Percentiles rank a stretch among this genome's conserved stretches.
Conservation (phyloP, 2,888 invertebrate genomes). For the Dynastes maya region DNA sequence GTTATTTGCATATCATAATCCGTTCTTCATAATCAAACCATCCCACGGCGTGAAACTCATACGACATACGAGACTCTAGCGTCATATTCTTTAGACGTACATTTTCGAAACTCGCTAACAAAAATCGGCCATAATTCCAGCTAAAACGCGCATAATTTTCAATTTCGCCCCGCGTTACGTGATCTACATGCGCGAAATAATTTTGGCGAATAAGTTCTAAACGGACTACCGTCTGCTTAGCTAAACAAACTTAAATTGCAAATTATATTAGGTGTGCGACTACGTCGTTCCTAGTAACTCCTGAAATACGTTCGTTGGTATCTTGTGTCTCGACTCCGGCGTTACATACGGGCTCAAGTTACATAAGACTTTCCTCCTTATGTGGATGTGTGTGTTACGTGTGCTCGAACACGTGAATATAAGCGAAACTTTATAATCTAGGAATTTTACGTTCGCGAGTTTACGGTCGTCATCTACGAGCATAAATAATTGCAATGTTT, state of each 20-base stretch:
- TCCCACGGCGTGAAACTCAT: too few relatives aligned
- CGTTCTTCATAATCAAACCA: too few relatives aligned
- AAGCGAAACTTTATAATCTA: slow-evolving; percentile 8
- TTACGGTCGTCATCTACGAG: background rate
- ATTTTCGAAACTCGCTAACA: background rate
- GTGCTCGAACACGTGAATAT: too few relatives aligned
- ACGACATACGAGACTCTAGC: too few relatives aligned
- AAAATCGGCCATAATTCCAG: background rate
- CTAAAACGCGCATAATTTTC: slow-evolving; percentile 22
- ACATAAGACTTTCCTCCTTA: background rate
- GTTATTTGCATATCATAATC: too few relatives aligned
- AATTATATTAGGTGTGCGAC: slow-evolving; percentile 12
- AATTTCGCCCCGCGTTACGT: background rate
- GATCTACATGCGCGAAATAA: slow-evolving; percentile 2
- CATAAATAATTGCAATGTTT: background rate
- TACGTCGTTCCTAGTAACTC: slow-evolving; percentile 5
- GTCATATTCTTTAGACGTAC: too few relatives aligned
- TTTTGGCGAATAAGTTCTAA: background rate
- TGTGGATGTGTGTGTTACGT: background rate
- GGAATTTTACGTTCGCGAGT: slow-evolving; percentile 17
- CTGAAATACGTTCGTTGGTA: background rate
- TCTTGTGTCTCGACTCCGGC: too few relatives aligned
- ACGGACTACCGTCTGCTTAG: background rate
- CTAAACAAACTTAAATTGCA: slow-evolving; percentile 17
- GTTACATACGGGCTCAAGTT: background rate